Evolutionary conservation across 2,113 vertebrate species (phyloP), one percentile per base, ranked within the genome.

Genomic region (Alouatta palliata): DNA sequence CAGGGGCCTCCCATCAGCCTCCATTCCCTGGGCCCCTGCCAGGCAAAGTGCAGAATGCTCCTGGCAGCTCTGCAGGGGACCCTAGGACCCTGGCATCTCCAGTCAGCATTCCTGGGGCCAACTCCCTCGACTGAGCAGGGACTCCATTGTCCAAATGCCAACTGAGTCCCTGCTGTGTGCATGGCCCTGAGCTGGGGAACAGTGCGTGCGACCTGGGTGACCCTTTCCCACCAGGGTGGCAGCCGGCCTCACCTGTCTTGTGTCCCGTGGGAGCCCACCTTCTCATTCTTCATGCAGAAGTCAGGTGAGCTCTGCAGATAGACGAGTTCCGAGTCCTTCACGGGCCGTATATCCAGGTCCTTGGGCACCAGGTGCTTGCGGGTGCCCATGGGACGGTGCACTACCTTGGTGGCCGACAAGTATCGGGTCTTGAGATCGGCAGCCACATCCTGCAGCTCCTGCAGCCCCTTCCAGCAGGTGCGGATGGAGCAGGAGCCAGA

Each of bases 351-450:
- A 96, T 99, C 99, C 64, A 99, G 99, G 98, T 99, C 99, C 97
- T 99, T 99, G 93, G 99, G 99, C n/a, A 99, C 99, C 8, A 99
- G 99, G 93, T 99, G 99, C 96, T 99, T 99, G 97, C 99, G 99
- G 5, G 99, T 99, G 90, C 99, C 99, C 99, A 99, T 99, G 66
- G 99, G 99, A 37, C 99, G 98, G 92, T 99, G 99, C 23, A 99
- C 99, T 1, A 99, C 99, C 97, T 99, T 99, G 91, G 99, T 99
- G 97, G 99, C 99, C 0, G 99, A 99, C 92, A 99, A 98, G 98
- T 99, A 99, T 95, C 99, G 99, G 90, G 98, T 99, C 99, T 99
- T 99, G 92, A 99, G 99, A 97, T 99, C 99, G 97, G 99, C 12
- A 76, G 99, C 99, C 68, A 99, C 99, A 81, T 99, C 99, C 77